Percentiles rank a stretch among this genome's conserved stretches.
Evolutionary conservation across 2,888 invertebrate species (phyloP).

Genomic region (Polia nebulosa): DNA sequence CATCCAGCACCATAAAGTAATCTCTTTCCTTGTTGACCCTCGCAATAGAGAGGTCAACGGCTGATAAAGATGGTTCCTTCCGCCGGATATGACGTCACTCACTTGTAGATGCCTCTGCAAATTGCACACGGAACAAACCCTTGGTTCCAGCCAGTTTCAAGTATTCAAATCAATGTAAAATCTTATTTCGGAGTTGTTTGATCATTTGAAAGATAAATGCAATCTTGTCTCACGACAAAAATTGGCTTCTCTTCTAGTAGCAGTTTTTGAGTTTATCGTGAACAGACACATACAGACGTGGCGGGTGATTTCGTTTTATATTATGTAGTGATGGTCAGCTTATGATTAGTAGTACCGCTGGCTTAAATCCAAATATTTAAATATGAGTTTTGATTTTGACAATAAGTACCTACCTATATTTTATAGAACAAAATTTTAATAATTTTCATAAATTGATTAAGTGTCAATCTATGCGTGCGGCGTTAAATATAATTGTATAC

Average conservation of each 20-base stretch:
- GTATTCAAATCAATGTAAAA: neutral
- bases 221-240: no score
- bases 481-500: conserved; percentile 28
- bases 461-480: neutral
- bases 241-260: no score
- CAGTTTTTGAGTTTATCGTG: no score
- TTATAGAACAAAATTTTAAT: neutral
- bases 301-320: no score
- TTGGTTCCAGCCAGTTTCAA: neutral
- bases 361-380: no score
- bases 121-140: conserved; percentile 1
- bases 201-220: no score
- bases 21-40: conserved; percentile 48
- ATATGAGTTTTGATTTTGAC: no score
- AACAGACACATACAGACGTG: no score
- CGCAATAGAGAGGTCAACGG: conserved; percentile 43
- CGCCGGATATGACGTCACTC: conserved; percentile 19
- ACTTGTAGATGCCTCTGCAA: conserved; percentile 18
- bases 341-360: no score
- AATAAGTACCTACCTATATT: neutral
- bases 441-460: conserved; percentile 1
- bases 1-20: conserved; percentile 32
- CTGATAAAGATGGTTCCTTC: conserved; percentile 38
- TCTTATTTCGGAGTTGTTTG: no score
- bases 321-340: no score